A percentile compares a stretch with the other conserved stretches of the same genome.
These are phyloP conservation scores for Trematomus loennbergii DNA, from an alignment of 2,113 vertebrate species.

Conservation along the genomic window DNA sequence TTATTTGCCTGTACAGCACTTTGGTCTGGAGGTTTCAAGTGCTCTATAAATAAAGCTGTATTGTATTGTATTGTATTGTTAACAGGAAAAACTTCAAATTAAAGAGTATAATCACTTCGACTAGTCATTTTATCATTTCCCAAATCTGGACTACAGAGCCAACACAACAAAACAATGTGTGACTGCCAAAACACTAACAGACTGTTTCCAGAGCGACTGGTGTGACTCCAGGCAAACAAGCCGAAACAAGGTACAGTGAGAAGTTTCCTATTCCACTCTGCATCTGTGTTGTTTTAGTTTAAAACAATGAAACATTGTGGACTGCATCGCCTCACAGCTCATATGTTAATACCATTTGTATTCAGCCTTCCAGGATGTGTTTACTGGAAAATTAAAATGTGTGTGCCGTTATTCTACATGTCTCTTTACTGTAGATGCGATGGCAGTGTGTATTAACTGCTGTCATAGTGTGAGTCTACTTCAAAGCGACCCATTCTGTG, in stretches of 20 bases:
- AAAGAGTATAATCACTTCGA: constrained; percentile 4
- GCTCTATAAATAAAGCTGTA: too few species aligned
- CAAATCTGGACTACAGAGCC: neutral
- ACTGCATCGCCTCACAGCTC: neutral
- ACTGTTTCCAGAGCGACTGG: neutral
- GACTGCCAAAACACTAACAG: constrained; percentile 3
- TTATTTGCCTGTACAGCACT: too few species aligned
- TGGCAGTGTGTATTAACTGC: constrained; percentile 13
- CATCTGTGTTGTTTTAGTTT: neutral
- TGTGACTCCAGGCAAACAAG: neutral
- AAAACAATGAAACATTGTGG: neutral
- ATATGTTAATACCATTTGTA: neutral
- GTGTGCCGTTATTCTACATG: constrained; percentile 6
- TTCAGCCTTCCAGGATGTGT: constrained; percentile 11
- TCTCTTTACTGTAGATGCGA: constrained; percentile 12
- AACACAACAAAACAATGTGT: constrained; percentile 1
- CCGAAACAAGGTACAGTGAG: neutral
- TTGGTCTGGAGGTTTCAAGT: too few species aligned
- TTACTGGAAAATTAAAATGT: neutral
- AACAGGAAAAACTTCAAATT: neutral
- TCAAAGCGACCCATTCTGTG: constrained; percentile 34
- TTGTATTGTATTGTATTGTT: too few species aligned
- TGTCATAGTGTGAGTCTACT: constrained; percentile 27
- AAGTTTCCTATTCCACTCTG: constrained; percentile 5
- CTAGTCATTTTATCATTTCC: neutral